A percentile compares a stretch with the other conserved stretches of the same genome.
Conservation (phyloP, 2,888 invertebrate species). For the Drosophila nigricruria region DNA sequence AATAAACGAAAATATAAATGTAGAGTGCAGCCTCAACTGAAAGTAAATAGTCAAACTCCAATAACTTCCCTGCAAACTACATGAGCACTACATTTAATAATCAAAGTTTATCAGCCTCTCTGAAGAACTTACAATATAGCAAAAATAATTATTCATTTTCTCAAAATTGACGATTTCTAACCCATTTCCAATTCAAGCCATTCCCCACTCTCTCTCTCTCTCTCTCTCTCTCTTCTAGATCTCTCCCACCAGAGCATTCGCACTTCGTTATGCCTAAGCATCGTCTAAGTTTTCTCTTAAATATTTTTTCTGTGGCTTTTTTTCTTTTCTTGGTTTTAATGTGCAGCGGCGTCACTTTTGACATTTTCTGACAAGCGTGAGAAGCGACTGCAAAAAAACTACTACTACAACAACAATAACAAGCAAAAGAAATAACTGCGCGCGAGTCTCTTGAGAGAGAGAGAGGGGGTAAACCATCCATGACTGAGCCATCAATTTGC, state of each 20-base stretch:
- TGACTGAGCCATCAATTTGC: constrained; percentile 69
- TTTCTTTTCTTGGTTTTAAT: constrained; percentile 33
- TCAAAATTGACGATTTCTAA: too few relatives aligned
- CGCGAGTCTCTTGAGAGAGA: background rate
- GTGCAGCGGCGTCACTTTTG: constrained; percentile 71
- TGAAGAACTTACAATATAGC: too few relatives aligned
- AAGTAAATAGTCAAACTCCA: too few relatives aligned
- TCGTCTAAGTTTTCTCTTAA: constrained; percentile 5
- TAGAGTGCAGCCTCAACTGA: too few relatives aligned
- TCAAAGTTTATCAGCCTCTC: too few relatives aligned
- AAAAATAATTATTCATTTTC: too few relatives aligned
- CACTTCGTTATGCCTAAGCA: background rate
- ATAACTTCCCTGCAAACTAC: too few relatives aligned
- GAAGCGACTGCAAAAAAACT: constrained; percentile 53
- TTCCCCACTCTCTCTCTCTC: background rate
- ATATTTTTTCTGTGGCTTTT: constrained; percentile 22
- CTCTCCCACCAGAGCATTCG: constrained; percentile 14
- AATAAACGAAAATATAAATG: too few relatives aligned
- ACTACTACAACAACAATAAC: background rate
- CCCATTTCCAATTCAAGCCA: background rate
- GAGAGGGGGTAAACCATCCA: constrained; percentile 30
- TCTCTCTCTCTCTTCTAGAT: background rate
- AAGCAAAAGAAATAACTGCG: constrained; percentile 12
- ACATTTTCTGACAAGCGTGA: constrained; percentile 82
- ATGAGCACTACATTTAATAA: too few relatives aligned